Evolutionary conservation across 2,797 vertebrate genomes (phyloP), one percentile per base, ranked within the genome.

Genomic region (Melanotaenia maccullochi): DNA sequence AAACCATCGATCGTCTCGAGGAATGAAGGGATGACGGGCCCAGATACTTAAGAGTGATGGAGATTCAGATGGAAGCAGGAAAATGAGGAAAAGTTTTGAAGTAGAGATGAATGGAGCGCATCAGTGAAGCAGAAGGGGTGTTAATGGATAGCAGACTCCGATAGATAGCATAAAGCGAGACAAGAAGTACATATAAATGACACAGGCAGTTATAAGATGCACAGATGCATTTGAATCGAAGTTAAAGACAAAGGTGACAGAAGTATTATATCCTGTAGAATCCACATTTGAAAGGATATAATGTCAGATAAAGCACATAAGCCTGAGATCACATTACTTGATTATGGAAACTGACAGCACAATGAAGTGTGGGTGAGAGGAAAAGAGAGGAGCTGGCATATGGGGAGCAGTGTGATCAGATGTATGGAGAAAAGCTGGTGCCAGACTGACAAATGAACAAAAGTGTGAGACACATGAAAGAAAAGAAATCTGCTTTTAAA

Each of bases 1-100:
- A 92, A 91, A 68, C 78, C 89, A 91, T 93, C 82, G 86, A 91
- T 92, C 90, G 83, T 83, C 60, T 76, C 65, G 82, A 86, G 84
- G 81, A 90, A 90, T 84, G 83, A 86, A 73, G 67, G 69, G 72
- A 79, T 70, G 85, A 75, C 74, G 67, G 65, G 56, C 59, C 57
- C 76, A 71, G 78, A 87, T 84, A 82, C 68, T 76, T 65, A 52
- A 62, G 65, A 75, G 59, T 79, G 83, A 87, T 71, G 70, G 57
- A 58, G 85, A 81, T 65, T 71, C 82, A 76, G 77, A 83, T 62
- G 62, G 75, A 77, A 55, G 65, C 58, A 72, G 68, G 66, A 61
- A 87, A 83, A 79, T 62, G 68, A 54, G 69, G 52, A 44, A 73
- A 82, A 69, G 76, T 83, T 86, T 82, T 81, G 61, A 83, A 83